phyloP scores from a whole-genome alignment of 2,797 vertebrate species.

The Iguana delicatissima region DNA sequence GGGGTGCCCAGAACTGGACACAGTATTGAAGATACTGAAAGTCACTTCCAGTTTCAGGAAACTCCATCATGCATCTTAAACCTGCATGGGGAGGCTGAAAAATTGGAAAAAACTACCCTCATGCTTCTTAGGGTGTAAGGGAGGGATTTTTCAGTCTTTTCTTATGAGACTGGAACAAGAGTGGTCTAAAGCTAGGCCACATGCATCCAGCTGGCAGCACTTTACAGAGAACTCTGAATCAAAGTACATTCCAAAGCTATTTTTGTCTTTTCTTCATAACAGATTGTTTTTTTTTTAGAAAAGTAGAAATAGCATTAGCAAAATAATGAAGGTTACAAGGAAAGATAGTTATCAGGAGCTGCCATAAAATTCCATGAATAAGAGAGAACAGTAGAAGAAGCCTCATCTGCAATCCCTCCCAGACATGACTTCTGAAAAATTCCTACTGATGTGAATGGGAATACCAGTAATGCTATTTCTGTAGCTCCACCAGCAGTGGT shows the following conservation, averaged over 20 bases:
- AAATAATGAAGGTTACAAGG: background rate
- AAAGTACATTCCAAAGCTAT: background rate
- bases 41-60: no score
- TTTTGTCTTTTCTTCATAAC: background rate
- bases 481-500: background rate
- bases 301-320: background rate
- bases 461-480: background rate
- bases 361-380: no score
- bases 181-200: no score
- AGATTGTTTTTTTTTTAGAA: background rate
- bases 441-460: background rate
- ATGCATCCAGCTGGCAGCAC: no score
- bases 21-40: no score
- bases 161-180: no score
- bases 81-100: no score
- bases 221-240: background rate
- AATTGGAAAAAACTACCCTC: no score
- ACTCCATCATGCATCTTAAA: no score
- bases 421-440: background rate
- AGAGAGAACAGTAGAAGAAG: background rate
- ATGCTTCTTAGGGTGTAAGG: no score
- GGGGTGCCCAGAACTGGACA: no score
- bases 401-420: background rate
- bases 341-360: background rate
- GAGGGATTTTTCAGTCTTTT: no score